A percentile compares a stretch with the other conserved stretches of the same genome.
These are phyloP conservation scores for Scrobipalpa costella DNA, from an alignment of 2,888 invertebrate genomes.

Conservation along the genomic window DNA sequence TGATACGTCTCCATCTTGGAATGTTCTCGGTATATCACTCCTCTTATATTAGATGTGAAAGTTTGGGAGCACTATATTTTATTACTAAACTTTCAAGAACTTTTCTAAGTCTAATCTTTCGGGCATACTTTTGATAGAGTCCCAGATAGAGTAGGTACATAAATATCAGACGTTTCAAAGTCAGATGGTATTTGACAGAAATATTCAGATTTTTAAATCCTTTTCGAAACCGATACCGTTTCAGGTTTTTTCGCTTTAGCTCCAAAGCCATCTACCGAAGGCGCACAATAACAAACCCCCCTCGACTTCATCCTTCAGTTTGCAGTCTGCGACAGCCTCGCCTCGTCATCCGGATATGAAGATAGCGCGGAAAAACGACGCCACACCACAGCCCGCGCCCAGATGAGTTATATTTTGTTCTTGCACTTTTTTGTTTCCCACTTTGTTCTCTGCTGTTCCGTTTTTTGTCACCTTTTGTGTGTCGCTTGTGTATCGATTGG, in stretches of 20 bases:
- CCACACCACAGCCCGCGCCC: conserved; percentile 34
- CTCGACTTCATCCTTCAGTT: conserved; percentile 23
- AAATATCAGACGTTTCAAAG: background rate
- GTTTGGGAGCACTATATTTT: background rate
- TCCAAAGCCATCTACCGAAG: conserved; percentile 20
- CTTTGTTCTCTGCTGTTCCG: conserved; percentile 51
- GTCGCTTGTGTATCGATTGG: conserved; percentile 55
- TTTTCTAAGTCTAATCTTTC: background rate
- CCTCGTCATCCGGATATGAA: conserved; percentile 67
- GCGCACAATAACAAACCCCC: conserved; percentile 23
- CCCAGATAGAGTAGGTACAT: too few species aligned
- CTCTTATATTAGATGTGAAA: background rate
- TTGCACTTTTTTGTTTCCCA: conserved; percentile 54
- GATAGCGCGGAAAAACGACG: conserved; percentile 74
- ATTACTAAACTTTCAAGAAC: background rate
- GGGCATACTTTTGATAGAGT: background rate
- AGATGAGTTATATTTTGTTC: conserved; percentile 63
- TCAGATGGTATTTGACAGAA: background rate
- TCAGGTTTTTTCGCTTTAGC: background rate
- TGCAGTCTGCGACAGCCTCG: conserved; percentile 17
- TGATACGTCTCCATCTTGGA: background rate
- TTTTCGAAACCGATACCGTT: background rate
- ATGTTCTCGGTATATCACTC: background rate
- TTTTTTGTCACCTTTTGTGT: conserved; percentile 60
- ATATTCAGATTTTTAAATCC: background rate